phyloP scores from a whole-genome alignment of 2,797 vertebrate genomes.

The Hozukius guyotensis region DNA sequence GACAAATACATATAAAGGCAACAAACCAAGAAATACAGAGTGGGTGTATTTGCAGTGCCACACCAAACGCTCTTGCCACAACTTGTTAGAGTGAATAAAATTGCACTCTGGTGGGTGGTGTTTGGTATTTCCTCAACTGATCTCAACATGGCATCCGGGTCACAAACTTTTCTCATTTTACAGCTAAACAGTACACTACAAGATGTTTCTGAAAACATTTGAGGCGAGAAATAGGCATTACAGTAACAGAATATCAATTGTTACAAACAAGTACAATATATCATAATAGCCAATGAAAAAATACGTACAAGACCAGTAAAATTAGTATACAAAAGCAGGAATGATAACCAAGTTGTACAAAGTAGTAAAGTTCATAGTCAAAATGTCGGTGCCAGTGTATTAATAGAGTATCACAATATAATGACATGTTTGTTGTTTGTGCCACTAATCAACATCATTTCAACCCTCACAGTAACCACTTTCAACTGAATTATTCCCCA shows the following conservation, averaged over 20 bases:
- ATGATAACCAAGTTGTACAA: neutral
- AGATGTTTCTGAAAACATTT: no score
- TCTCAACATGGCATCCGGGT: no score
- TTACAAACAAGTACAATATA: neutral
- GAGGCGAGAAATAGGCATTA: no score
- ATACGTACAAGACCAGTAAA: neutral
- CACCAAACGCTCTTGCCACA: conserved; percentile 68
- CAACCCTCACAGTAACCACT: neutral
- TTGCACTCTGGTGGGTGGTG: neutral
- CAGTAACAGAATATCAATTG: no score
- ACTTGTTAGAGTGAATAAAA: conserved; percentile 66
- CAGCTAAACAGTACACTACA: no score
- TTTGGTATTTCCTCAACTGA: no score
- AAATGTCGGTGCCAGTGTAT: neutral
- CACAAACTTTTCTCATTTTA: no score
- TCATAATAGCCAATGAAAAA: neutral
- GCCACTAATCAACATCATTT: neutral
- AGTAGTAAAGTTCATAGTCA: neutral
- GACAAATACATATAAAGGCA: conserved; percentile 34
- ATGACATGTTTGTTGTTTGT: neutral
- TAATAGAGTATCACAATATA: neutral
- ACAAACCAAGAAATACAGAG: conserved; percentile 36
- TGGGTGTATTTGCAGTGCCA: conserved; percentile 61
- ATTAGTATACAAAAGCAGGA: neutral
- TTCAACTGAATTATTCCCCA: neutral